These are phyloP conservation scores for Aythya fuligula DNA, from an alignment of 2,797 vertebrate species.

Conservation along the genomic window DNA sequence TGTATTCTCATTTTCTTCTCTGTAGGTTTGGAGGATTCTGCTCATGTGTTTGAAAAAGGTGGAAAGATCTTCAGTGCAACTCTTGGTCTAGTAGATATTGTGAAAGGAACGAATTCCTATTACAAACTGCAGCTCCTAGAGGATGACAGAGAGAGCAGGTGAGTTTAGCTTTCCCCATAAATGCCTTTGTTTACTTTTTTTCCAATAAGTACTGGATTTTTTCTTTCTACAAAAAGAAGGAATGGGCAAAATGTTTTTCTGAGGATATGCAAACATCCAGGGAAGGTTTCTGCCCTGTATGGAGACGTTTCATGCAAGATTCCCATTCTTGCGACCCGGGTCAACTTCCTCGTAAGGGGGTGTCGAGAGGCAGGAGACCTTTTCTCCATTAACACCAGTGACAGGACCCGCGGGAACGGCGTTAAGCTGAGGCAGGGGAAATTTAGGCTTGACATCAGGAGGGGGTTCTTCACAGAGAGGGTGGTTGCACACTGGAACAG, in stretches of 20 bases:
- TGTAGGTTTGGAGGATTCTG: slow-evolving; percentile 92
- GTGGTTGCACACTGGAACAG: too few relatives aligned
- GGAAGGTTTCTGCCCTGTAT: background rate
- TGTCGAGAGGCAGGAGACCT: too few relatives aligned
- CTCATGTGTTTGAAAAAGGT: slow-evolving; percentile 94
- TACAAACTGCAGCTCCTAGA: slow-evolving; percentile 97
- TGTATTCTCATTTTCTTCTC: background rate
- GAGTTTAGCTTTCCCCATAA: background rate
- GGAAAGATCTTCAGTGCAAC: slow-evolving; percentile 98
- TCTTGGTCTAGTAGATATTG: slow-evolving; percentile 94
- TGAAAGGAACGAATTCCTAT: slow-evolving; percentile 96
- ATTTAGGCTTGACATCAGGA: too few relatives aligned
- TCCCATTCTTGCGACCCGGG: slow-evolving; percentile 99
- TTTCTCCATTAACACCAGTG: too few relatives aligned
- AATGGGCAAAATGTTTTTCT: background rate
- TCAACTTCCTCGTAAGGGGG: too few relatives aligned
- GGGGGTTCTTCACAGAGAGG: too few relatives aligned
- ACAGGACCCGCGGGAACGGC: too few relatives aligned
- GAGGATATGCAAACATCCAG: background rate
- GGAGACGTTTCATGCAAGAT: slow-evolving; percentile 91
- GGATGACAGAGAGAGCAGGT: slow-evolving; percentile 94
- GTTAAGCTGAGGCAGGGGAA: too few relatives aligned
- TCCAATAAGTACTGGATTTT: background rate
- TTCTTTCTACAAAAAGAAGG: background rate
- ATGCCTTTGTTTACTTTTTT: background rate